phyloP scores from a whole-genome alignment of 2,113 vertebrate genomes.

The Hydropotes inermis region DNA sequence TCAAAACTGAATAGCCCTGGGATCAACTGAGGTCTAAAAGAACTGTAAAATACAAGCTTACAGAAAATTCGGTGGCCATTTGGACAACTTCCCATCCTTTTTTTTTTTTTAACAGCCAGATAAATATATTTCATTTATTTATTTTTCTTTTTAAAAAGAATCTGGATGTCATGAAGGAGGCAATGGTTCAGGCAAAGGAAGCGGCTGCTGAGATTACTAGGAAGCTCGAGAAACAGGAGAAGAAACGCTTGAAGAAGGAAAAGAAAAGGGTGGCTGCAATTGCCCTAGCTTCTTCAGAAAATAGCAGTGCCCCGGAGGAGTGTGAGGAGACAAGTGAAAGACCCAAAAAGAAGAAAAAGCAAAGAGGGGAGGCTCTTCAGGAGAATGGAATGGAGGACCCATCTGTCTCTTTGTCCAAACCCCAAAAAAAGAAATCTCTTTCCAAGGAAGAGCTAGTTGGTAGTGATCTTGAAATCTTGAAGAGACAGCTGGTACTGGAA shows the following conservation, averaged over 20 bases:
- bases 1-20: not conserved
- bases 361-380: constrained; percentile 54
- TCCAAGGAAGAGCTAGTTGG: constrained; percentile 58
- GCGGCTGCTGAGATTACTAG: constrained; percentile 87
- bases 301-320: constrained; percentile 50
- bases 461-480: constrained; percentile 51
- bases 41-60: not conserved
- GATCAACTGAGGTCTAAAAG: not conserved
- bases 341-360: constrained; percentile 83
- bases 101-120: not conserved
- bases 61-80: not conserved
- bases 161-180: no score
- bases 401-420: constrained; percentile 45
- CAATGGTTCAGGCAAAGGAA: constrained; percentile 83
- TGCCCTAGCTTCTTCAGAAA: constrained; percentile 74
- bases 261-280: constrained; percentile 82
- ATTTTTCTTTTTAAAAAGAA: not conserved
- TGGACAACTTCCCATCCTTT: not conserved
- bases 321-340: constrained; percentile 68
- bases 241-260: constrained; percentile 89
- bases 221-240: constrained; percentile 91
- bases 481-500: not conserved
- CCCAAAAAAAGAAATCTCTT: constrained; percentile 82
- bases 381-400: constrained; percentile 78
- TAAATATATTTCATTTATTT: not conserved